Base-by-base conservation (phyloP, 2,888 invertebrate genomes). In the Noctua janthe region DNA sequence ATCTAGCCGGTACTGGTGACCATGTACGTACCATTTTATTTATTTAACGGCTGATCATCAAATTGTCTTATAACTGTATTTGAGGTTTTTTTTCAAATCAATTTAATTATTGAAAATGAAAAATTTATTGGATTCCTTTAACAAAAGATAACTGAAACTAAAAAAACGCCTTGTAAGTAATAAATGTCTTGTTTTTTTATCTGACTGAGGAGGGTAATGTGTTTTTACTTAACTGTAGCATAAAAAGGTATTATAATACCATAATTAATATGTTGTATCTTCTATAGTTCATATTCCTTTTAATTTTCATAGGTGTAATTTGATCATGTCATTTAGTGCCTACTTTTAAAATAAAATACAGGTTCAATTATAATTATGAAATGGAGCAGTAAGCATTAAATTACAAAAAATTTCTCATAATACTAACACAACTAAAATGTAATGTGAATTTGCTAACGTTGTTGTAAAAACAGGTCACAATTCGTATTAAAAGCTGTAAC, bases 1-100 rank as follows among this genome's bases (percentile, higher is more conserved):
- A 99, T 93, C 97, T 99, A 87, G 99, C 99, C 51, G 99, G 99
- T 54, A 99, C 99, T 67, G 99, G 99, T 70, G 99, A 99, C 97
- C 99, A 99, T 97, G 99, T 99, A 97, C 97, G 98, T 56, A 70
- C 6, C 8, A 39, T 69, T 51, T 62, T n/a, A 35, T 51, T 62
- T 20, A 35, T n/a, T 59, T 23, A 13, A 49, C 1, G 5, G 8
- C 8, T 54, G 0, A 54, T n/a, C 17, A 43, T n/a, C 15, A 1
- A 29, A 11, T n/a, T 56, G 56, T n/a, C 11, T n/a, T 10, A 59
- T 59, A 29, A 29, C 29, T 11, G 7, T n/a, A n/a, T 11, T n/a
- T 13, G 4, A n/a, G 3, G 0, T 23, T 10, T 51, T 1, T n/a
- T 59, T 59, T 23, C 35, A 56, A n/a, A n/a, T 23, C 3, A 4